Evolutionary conservation across 1,140 invertebrate genomes (phyloP).

Genomic region (Thaumetopoea pityocampa): DNA sequence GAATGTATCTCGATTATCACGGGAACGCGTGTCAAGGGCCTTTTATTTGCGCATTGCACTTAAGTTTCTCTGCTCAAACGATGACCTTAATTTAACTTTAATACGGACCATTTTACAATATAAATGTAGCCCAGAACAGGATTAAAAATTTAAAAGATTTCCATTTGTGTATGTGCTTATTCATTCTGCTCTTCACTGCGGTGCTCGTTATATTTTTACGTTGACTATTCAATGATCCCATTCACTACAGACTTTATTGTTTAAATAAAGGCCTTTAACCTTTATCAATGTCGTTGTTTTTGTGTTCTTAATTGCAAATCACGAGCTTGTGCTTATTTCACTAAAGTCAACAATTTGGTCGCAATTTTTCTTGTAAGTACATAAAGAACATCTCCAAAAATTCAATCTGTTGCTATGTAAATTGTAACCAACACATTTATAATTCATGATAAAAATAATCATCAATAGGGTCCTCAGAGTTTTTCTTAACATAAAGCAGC

Average conservation of each 20-base stretch:
- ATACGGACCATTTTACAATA: conserved; percentile 19
- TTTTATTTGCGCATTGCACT: conserved; percentile 15
- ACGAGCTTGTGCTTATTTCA: conserved; percentile 38
- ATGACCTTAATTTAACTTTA: conserved; percentile 20
- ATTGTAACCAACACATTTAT: conserved; percentile 25
- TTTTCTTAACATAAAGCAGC: no score
- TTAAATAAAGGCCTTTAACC: conserved; percentile 19
- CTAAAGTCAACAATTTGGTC: conserved; percentile 28
- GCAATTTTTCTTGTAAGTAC: conserved; percentile 23
- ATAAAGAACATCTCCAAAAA: conserved; percentile 23
- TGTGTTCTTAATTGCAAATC: conserved; percentile 33
- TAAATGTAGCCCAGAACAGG: conserved; percentile 15
- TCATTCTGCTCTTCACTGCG: conserved; percentile 24
- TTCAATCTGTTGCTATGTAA: conserved; percentile 26
- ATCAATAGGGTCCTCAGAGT: conserved; percentile 20
- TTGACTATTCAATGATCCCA: conserved; percentile 31
- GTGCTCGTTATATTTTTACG: conserved; percentile 33
- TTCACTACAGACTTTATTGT: conserved; percentile 33
- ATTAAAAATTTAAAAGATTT: conserved; percentile 15
- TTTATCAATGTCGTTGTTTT: conserved; percentile 35
- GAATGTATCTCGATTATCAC: conserved; percentile 22
- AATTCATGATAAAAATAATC: conserved; percentile 19
- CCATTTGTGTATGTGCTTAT: conserved; percentile 17
- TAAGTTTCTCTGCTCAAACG: conserved; percentile 18
- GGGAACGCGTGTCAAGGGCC: conserved; percentile 14